Percentiles rank a stretch among this genome's conserved stretches.
Evolutionary conservation across 2,113 vertebrate species (phyloP).

Genomic region (human (Homo sapiens)): GRCh38 chr2:183466501-183467000

Average conservation of each 20-base stretch:
- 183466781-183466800: background rate
- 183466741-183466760: conserved; percentile 10
- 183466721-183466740: conserved; percentile 8
- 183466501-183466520: background rate
- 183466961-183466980: background rate
- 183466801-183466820: background rate
- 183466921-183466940: conserved; percentile 11
- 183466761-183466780: background rate
- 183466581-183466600: background rate
- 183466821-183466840: background rate
- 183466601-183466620: background rate
- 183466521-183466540: background rate
- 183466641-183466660: background rate
- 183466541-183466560: background rate
- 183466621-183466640: background rate
- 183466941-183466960: background rate
- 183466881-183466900: conserved; percentile 41
- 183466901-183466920: background rate
- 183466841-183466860: background rate
- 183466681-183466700: background rate
- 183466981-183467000: conserved; percentile 30
- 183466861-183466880: background rate
- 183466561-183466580: background rate
- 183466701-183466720: background rate
- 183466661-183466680: background rate